phyloP scores from a whole-genome alignment of 2,113 vertebrate species.

The Butastur rufipennis region DNA sequence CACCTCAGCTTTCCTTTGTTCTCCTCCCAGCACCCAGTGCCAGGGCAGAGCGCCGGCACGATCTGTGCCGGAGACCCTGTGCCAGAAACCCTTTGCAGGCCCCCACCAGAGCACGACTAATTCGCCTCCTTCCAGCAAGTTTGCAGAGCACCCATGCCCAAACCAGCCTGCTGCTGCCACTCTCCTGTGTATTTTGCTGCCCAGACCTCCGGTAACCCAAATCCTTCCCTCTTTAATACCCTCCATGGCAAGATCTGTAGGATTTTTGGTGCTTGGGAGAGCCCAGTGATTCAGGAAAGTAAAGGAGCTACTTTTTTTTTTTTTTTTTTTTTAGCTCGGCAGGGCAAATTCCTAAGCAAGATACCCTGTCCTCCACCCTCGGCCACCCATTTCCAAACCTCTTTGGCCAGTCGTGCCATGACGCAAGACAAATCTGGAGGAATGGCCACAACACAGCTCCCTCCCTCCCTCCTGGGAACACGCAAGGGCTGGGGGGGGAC shows the following conservation, averaged over 20 bases:
- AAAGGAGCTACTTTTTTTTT: not conserved
- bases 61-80: no score
- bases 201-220: not conserved
- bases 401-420: not conserved
- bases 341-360: not conserved
- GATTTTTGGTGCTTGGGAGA: not conserved
- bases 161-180: not conserved
- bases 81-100: not conserved
- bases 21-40: not conserved
- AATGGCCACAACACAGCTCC: not conserved
- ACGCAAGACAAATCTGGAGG: not conserved
- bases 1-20: constrained; percentile 32
- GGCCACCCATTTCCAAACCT: not conserved
- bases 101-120: not conserved
- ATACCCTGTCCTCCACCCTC: not conserved
- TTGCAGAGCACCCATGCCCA: not conserved
- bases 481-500: not conserved
- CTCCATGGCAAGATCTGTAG: not conserved
- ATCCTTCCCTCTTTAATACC: not conserved
- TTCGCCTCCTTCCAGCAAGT: not conserved
- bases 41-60: not conserved
- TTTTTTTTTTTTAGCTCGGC: not conserved
- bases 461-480: not conserved
- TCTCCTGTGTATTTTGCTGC: not conserved
- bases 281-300: not conserved